Percentiles rank a stretch among this genome's conserved stretches.
Evolutionary conservation across 1,140 invertebrate genomes (phyloP).

Genomic region (Propsilocerus akamusi): DNA sequence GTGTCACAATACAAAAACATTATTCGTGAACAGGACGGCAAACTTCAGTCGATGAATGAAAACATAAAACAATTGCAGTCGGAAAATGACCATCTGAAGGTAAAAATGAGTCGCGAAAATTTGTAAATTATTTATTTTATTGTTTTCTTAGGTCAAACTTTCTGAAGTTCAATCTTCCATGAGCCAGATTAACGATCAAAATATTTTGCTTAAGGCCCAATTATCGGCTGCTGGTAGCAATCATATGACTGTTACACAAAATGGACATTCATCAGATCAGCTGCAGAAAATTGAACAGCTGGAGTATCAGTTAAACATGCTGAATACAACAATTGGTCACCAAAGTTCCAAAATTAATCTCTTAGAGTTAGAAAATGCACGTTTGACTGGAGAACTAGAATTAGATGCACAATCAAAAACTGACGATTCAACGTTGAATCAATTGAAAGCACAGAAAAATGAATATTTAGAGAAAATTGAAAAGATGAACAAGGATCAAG

Average conservation of each 20-base stretch:
- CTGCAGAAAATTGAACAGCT: background rate
- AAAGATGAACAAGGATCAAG: conserved; percentile 68
- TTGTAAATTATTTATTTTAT: conserved; percentile 7
- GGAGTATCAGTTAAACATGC: conserved; percentile 6
- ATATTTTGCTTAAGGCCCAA: conserved; percentile 67
- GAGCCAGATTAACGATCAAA: conserved; percentile 69
- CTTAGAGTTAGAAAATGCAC: conserved; percentile 18
- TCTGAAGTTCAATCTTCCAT: conserved; percentile 50
- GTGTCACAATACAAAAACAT: conserved; percentile 72
- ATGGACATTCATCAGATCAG: background rate
- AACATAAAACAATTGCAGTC: conserved; percentile 29
- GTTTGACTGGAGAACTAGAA: conserved; percentile 23
- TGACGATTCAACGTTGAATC: conserved; percentile 11
- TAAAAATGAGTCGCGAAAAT: conserved; percentile 10
- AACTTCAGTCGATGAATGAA: conserved; percentile 42
- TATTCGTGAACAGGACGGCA: conserved; percentile 69
- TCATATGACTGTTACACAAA: background rate
- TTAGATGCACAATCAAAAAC: conserved; percentile 13
- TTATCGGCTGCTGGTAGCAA: conserved; percentile 20
- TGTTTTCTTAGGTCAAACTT: conserved; percentile 34
- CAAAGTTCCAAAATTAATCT: background rate
- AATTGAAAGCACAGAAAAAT: background rate
- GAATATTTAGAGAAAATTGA: conserved; percentile 30
- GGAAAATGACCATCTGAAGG: conserved; percentile 33
- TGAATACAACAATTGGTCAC: conserved; percentile 8